These are phyloP conservation scores for Anthophora plumipes DNA, from an alignment of 2,888 invertebrate species.

Conservation along the genomic window DNA sequence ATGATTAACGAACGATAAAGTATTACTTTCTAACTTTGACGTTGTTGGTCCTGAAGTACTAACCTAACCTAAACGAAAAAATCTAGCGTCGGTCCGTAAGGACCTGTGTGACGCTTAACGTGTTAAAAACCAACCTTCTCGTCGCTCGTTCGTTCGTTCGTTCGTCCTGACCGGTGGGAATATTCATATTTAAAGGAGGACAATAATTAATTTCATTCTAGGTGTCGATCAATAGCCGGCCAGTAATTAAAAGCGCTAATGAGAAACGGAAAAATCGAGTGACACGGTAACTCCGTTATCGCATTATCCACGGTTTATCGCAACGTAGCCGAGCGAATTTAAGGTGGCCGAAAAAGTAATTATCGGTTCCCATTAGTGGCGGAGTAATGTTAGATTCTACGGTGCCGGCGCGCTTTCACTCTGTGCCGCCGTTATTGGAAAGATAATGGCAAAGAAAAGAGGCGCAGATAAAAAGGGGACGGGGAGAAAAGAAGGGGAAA, in stretches of 20 bases:
- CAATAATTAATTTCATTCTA: constrained; percentile 42
- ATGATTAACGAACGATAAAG: too few species aligned
- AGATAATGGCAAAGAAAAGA: constrained; percentile 35
- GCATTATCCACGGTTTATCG: constrained; percentile 46
- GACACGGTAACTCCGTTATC: constrained; percentile 44
- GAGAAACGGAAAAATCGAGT: constrained; percentile 41
- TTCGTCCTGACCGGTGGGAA: background rate
- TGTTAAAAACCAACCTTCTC: constrained; percentile 5
- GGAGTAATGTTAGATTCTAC: constrained; percentile 33
- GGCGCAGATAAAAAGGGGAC: background rate
- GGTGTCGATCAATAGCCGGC: constrained; percentile 29
- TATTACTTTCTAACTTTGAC: too few species aligned
- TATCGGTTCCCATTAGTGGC: constrained; percentile 51
- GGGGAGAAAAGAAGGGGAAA: too few species aligned
- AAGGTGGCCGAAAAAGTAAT: constrained; percentile 50
- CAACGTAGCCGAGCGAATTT: constrained; percentile 31
- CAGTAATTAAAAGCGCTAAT: constrained; percentile 46
- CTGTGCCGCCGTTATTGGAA: constrained; percentile 49
- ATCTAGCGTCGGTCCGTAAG: too few species aligned
- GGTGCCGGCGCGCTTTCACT: constrained; percentile 26
- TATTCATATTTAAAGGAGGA: constrained; percentile 19
- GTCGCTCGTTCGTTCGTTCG: background rate
- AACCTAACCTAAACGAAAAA: too few species aligned
- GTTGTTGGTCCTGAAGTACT: too few species aligned
- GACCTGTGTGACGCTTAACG: too few species aligned